Evolutionary conservation across 2,113 vertebrate species (phyloP).

Genomic region (Aldabrachelys gigantea): DNA sequence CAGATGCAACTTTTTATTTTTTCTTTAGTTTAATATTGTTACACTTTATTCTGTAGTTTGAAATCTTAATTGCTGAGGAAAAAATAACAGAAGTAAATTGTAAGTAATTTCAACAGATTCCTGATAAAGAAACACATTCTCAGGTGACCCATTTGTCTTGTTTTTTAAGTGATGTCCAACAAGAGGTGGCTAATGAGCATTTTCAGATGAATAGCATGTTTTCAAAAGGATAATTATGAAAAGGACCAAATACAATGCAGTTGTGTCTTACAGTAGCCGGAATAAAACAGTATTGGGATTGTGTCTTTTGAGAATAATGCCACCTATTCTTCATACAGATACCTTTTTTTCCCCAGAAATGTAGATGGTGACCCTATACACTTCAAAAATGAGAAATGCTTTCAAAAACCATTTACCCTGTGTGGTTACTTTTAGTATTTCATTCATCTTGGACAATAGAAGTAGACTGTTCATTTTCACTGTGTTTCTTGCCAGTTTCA

Average conservation of each 20-base stretch:
- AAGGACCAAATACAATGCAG: neutral
- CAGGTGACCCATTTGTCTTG: constrained; percentile 45
- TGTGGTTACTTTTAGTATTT: neutral
- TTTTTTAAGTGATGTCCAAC: neutral
- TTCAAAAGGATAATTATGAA: neutral
- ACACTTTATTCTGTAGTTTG: neutral
- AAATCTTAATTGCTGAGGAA: neutral
- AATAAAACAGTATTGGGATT: neutral
- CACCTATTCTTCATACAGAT: neutral
- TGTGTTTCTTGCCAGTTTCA: neutral
- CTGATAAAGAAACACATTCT: constrained; percentile 40
- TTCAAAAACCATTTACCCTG: neutral
- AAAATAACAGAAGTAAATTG: neutral
- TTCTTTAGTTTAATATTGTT: neutral
- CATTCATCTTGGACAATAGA: neutral
- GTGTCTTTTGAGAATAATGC: neutral
- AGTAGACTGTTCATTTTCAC: neutral
- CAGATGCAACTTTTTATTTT: neutral
- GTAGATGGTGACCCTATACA: neutral
- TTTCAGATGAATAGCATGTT: constrained; percentile 37
- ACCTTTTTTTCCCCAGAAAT: neutral
- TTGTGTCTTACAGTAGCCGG: constrained; percentile 1
- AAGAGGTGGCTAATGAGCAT: constrained; percentile 54
- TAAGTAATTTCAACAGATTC: constrained; percentile 33
- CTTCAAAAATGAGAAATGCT: neutral